phyloP scores from a whole-genome alignment of 2,797 vertebrate genomes.

The Gambusia yucatana region DNA sequence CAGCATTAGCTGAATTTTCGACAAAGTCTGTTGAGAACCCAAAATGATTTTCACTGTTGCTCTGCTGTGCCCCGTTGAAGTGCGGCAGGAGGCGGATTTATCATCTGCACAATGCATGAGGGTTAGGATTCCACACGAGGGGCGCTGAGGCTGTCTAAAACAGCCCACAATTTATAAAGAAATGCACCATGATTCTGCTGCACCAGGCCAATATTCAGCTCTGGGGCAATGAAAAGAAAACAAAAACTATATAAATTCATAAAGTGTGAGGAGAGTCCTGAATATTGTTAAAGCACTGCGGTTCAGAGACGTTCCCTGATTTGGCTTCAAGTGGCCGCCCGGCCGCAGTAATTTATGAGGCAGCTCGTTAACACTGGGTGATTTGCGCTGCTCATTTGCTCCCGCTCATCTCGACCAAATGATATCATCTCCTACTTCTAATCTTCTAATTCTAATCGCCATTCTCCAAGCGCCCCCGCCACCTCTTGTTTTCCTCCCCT shows the following conservation, averaged over 20 bases:
- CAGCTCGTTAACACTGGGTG: conserved; percentile 81
- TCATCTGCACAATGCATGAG: conserved; percentile 18
- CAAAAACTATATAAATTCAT: conserved; percentile 49
- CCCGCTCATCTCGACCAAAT: conserved; percentile 78
- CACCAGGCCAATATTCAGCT: conserved; percentile 38
- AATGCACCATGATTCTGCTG: conserved; percentile 47
- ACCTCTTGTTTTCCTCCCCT: conserved; percentile 49
- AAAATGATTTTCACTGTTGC: conserved; percentile 13
- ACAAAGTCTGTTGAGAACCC: conserved; percentile 22
- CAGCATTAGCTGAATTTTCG: conserved; percentile 24
- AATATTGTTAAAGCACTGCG: conserved; percentile 71
- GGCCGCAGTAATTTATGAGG: conserved; percentile 80
- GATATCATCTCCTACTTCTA: conserved; percentile 80
- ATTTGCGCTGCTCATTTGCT: conserved; percentile 84
- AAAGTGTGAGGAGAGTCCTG: conserved; percentile 62
- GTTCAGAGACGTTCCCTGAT: conserved; percentile 41
- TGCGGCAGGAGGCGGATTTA: conserved; percentile 1
- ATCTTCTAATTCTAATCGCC: conserved; percentile 74
- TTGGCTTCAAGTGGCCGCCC: conserved; percentile 50
- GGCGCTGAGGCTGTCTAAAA: conserved; percentile 42
- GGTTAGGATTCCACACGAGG: conserved; percentile 35
- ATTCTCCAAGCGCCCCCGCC: conserved; percentile 54
- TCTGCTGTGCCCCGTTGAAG: conserved; percentile 17
- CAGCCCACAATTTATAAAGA: conserved; percentile 37
- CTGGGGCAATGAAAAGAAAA: conserved; percentile 31